These are phyloP conservation scores for Helicorthomorpha holstii DNA, from an alignment of 1,140 invertebrate species.

Conservation along the genomic window DNA sequence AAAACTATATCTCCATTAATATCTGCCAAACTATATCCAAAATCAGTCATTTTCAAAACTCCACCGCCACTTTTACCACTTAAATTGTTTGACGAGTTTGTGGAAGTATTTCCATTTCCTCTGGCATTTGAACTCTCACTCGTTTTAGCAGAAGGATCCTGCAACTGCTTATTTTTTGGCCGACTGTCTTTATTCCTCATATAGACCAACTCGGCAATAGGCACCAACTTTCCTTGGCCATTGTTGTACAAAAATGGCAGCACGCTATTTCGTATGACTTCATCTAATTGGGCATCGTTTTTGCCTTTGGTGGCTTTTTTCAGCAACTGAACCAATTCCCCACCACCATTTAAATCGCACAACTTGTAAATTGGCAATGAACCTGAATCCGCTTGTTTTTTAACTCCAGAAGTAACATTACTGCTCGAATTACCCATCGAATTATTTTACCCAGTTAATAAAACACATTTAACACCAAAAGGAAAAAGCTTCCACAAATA, in stretches of 20 bases:
- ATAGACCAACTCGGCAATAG: slow-evolving; percentile 68
- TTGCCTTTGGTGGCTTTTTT: slow-evolving; percentile 76
- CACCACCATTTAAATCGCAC: slow-evolving; percentile 75
- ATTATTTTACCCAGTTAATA: too few relatives aligned
- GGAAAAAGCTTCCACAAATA: too few relatives aligned
- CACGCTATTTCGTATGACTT: slow-evolving; percentile 75
- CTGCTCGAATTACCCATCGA: slow-evolving; percentile 88
- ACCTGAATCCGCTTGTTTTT: slow-evolving; percentile 72
- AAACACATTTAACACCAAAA: too few relatives aligned
- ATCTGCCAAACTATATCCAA: neutral
- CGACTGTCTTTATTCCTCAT: slow-evolving; percentile 73
- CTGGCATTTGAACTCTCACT: too few relatives aligned
- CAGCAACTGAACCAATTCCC: slow-evolving; percentile 80
- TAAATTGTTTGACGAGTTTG: neutral
- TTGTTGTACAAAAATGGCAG: slow-evolving; percentile 85
- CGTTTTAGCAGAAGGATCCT: too few relatives aligned
- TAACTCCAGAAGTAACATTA: slow-evolving; percentile 76
- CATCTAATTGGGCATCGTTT: slow-evolving; percentile 60
- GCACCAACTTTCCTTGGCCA: slow-evolving; percentile 72
- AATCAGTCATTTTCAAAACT: neutral
- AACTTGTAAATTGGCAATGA: slow-evolving; percentile 60
- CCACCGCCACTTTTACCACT: neutral
- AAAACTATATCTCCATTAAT: neutral
- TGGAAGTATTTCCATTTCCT: neutral
- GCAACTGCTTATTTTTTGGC: slow-evolving; percentile 53